These are phyloP conservation scores for Manacus vitellinus DNA, from an alignment of 2,113 vertebrate species.

Conservation along the genomic window DNA sequence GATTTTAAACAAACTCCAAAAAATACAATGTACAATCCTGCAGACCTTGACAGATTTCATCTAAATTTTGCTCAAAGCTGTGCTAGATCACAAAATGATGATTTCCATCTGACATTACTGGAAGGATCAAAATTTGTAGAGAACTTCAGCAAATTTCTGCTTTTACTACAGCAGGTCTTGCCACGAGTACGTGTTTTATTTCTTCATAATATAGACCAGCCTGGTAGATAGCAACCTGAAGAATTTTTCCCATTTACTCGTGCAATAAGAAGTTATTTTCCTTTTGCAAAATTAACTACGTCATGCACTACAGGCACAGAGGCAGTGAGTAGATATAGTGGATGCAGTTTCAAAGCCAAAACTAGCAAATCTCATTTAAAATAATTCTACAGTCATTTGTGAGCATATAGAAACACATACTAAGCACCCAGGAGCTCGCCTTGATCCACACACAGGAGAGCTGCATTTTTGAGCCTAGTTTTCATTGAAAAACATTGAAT, in stretches of 20 bases:
- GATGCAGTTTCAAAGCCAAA: neutral
- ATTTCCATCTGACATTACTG: neutral
- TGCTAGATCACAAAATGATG: neutral
- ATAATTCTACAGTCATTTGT: neutral
- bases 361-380: neutral
- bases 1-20: neutral
- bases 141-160: neutral
- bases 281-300: neutral
- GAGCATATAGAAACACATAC: neutral
- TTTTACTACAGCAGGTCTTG: neutral
- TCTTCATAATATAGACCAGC: neutral
- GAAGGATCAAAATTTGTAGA: neutral
- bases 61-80: neutral
- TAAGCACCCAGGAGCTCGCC: neutral
- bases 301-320: accelerated
- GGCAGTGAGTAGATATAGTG: accelerated
- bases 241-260: neutral
- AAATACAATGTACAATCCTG: neutral
- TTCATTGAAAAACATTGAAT: neutral
- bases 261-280: neutral
- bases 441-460: neutral
- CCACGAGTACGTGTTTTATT: neutral
- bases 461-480: neutral
- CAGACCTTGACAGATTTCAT: neutral
- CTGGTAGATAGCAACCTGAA: neutral